These are phyloP conservation scores for Rhyacophila evoluta DNA, from an alignment of 2,888 invertebrate species.

Conservation along the genomic window DNA sequence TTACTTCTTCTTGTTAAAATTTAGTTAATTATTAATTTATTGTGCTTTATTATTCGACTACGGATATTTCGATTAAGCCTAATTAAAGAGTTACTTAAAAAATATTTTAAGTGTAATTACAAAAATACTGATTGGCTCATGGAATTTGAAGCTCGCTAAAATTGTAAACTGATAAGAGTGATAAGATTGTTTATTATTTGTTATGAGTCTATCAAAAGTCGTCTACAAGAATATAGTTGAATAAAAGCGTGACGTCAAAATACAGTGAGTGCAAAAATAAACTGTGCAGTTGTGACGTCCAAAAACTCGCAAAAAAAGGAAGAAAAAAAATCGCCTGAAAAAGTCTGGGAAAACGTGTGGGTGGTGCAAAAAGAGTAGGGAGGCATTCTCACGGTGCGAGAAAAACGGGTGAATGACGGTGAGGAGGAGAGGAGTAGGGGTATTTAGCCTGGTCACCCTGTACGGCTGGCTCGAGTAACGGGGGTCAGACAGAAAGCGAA, in stretches of 20 bases:
- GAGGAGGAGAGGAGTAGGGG: neutral
- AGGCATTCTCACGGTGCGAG: neutral
- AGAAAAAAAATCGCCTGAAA: slow-evolving; percentile 38
- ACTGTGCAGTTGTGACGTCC: slow-evolving; percentile 46
- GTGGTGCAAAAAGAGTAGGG: slow-evolving; percentile 43
- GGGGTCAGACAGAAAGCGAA: slow-evolving; percentile 23
- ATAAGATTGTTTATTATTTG: no score
- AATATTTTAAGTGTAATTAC: no score
- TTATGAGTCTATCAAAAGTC: no score
- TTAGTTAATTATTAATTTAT: no score
- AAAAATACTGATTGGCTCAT: no score
- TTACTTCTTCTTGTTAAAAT: no score
- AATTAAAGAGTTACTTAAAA: no score
- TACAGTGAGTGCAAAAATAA: slow-evolving; percentile 42
- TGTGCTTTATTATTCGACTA: no score
- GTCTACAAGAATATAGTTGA: neutral
- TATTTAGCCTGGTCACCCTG: slow-evolving; percentile 38
- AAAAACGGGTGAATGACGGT: neutral
- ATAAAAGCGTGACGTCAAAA: slow-evolving; percentile 28
- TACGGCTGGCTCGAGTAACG: slow-evolving; percentile 19
- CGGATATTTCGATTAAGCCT: no score
- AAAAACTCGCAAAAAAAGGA: slow-evolving; percentile 46
- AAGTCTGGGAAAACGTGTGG: slow-evolving; percentile 50
- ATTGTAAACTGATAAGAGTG: no score
- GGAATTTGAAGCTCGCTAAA: no score